Evolutionary conservation across 2,797 vertebrate genomes (phyloP).

Genomic region (Echiichthys vipera): DNA sequence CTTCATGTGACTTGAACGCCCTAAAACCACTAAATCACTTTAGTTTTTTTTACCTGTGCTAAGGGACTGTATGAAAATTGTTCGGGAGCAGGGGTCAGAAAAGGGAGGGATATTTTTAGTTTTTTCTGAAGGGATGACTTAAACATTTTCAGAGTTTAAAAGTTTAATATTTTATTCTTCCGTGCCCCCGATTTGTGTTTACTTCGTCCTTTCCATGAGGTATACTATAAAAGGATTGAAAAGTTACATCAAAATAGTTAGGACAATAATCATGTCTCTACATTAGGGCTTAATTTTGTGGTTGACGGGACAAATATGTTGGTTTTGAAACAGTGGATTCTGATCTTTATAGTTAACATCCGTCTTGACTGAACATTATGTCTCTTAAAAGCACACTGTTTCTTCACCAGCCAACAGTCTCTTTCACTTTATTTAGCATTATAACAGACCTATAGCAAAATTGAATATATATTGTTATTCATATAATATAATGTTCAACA

Average conservation of each 20-base stretch:
- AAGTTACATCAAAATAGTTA: too few relatives aligned
- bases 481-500: background rate
- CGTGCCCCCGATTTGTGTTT: background rate
- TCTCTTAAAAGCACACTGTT: rapidly evolving
- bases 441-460: background rate
- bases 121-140: background rate
- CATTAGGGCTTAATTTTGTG: background rate
- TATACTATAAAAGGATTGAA: background rate
- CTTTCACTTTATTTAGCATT: background rate
- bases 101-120: background rate
- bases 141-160: background rate
- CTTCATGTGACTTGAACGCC: conserved; percentile 12
- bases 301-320: background rate
- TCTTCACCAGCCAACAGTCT: background rate
- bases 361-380: background rate
- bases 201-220: background rate
- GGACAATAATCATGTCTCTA: background rate
- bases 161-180: background rate
- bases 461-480: background rate
- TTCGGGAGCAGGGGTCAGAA: background rate
- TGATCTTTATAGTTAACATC: background rate
- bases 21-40: conserved; percentile 16
- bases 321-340: background rate
- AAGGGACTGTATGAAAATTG: background rate
- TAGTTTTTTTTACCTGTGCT: background rate